phyloP scores from a whole-genome alignment of 2,888 invertebrate genomes.

The Adelognathus sp. region DNA sequence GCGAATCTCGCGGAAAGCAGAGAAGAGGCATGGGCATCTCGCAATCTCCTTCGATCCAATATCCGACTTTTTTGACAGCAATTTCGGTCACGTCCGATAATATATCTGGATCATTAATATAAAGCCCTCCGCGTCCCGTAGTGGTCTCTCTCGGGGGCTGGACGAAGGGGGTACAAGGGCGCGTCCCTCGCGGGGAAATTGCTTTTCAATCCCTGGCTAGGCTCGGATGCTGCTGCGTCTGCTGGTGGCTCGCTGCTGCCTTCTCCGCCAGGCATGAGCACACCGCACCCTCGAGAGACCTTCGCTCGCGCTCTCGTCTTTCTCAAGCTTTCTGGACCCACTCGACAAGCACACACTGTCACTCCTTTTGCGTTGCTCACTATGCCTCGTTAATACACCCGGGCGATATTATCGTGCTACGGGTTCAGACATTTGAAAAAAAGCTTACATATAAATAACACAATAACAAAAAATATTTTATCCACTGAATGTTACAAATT shows the following conservation, averaged over 20 bases:
- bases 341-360: constrained; percentile 24
- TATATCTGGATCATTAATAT: constrained; percentile 82
- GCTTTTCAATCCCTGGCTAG: constrained; percentile 80
- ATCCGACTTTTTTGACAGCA: constrained; percentile 82
- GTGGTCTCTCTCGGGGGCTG: constrained; percentile 64
- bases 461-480: too few species aligned
- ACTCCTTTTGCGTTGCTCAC: constrained; percentile 14
- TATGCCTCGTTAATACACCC: constrained; percentile 49
- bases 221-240: constrained; percentile 56
- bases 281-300: constrained; percentile 48
- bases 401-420: constrained; percentile 22
- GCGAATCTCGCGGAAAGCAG: constrained; percentile 35
- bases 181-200: constrained; percentile 77
- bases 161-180: constrained; percentile 35
- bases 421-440: neutral
- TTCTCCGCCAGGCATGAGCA: constrained; percentile 13
- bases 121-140: constrained; percentile 77
- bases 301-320: constrained; percentile 43
- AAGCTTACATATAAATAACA: too few species aligned
- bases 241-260: constrained; percentile 25
- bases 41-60: constrained; percentile 81
- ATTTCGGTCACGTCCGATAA: constrained; percentile 82
- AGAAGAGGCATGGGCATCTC: constrained; percentile 71
- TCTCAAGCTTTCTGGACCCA: constrained; percentile 44
- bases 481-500: too few species aligned